These are phyloP conservation scores for Fragum sueziense DNA, from an alignment of 2,888 invertebrate genomes.

Conservation along the genomic window DNA sequence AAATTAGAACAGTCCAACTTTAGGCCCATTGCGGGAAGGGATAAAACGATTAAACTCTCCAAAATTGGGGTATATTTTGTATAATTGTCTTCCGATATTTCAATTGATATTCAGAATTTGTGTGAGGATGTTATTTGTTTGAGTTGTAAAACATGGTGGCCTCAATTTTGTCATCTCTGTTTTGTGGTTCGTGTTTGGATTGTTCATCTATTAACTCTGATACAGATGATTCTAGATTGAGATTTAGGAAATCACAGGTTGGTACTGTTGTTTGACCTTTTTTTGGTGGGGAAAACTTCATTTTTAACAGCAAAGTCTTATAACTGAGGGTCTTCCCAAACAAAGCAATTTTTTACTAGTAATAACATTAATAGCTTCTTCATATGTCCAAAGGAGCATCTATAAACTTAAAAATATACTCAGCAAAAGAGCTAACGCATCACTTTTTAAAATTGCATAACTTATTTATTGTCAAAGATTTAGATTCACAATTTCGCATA, in stretches of 20 bases:
- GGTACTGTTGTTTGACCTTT: not conserved
- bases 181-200: constrained; percentile 11
- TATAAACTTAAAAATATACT: too few species aligned
- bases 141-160: not conserved
- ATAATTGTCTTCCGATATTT: not conserved
- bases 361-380: not conserved
- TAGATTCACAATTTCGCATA: too few species aligned
- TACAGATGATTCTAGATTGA: not conserved
- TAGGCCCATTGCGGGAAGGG: not conserved
- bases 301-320: not conserved
- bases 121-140: not conserved
- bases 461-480: too few species aligned
- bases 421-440: too few species aligned
- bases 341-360: not conserved
- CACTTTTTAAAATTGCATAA: too few species aligned
- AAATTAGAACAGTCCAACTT: too few species aligned
- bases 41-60: too few species aligned
- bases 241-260: not conserved
- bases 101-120: not conserved
- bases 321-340: not conserved
- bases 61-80: not conserved
- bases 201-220: not conserved
- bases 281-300: not conserved
- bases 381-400: not conserved
- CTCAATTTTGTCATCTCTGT: not conserved